Conservation (phyloP, 2,888 invertebrate genomes). For the Clivina fossor region DNA sequence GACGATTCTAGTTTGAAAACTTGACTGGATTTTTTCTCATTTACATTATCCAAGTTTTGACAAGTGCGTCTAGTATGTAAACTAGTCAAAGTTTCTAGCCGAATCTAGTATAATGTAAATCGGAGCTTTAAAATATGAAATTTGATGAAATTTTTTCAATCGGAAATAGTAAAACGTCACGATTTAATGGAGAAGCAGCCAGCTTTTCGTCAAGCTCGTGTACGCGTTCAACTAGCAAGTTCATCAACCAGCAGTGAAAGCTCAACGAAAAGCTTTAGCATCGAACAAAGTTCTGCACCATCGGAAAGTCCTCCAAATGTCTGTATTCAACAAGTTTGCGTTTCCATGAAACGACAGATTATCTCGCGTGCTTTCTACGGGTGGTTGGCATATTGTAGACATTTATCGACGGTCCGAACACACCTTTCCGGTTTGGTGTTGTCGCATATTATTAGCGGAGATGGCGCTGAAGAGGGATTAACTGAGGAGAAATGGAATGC, state of each 20-base stretch:
- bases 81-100: too few relatives aligned
- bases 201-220: constrained; percentile 52
- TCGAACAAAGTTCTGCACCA: constrained; percentile 54
- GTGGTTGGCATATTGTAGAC: constrained; percentile 92
- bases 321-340: constrained; percentile 70
- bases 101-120: too few relatives aligned
- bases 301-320: constrained; percentile 52
- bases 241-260: constrained; percentile 72
- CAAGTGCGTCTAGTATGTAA: too few relatives aligned
- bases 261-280: constrained; percentile 57
- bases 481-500: constrained; percentile 75
- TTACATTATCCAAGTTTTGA: too few relatives aligned
- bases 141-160: constrained; percentile 24
- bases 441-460: constrained; percentile 68
- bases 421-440: constrained; percentile 89
- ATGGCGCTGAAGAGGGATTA: constrained; percentile 68
- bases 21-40: too few relatives aligned
- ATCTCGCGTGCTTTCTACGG: constrained; percentile 95
- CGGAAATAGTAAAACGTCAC: constrained; percentile 71
- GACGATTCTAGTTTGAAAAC: too few relatives aligned
- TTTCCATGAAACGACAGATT: constrained; percentile 93
- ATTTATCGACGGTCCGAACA: constrained; percentile 87
- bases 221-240: constrained; percentile 59
- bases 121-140: constrained; percentile 3
- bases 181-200: constrained; percentile 64